A percentile compares a stretch with the other conserved stretches of the same genome.
Evolutionary conservation across 1,140 invertebrate species (phyloP).

Genomic region (Kradibia gibbosae): DNA sequence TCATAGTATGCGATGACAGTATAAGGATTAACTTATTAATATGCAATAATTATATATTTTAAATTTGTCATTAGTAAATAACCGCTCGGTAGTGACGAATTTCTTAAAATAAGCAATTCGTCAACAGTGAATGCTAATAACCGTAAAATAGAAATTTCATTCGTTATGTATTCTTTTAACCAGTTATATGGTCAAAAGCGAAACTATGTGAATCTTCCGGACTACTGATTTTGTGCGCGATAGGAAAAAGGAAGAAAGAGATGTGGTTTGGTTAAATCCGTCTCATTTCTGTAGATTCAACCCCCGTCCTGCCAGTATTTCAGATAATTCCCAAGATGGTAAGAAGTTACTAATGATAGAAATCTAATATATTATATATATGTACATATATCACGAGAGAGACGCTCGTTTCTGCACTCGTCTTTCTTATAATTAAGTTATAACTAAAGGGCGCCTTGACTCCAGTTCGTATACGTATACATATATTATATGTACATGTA

Average conservation of each 20-base stretch:
- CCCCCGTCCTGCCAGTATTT: background rate
- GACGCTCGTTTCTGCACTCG: constrained; percentile 55
- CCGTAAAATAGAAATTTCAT: background rate
- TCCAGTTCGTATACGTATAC: no score
- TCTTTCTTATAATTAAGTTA: constrained; percentile 73
- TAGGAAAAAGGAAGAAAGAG: background rate
- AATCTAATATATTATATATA: constrained; percentile 69
- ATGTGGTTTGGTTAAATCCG: background rate
- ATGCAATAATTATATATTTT: no score
- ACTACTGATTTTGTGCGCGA: background rate
- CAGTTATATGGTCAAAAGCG: background rate
- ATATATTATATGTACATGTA: no score
- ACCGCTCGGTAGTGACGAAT: no score
- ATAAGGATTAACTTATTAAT: no score
- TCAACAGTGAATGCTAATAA: no score
- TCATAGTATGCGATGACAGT: background rate
- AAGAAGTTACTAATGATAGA: constrained; percentile 67
- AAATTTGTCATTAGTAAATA: no score
- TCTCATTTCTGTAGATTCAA: no score
- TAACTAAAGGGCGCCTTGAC: constrained; percentile 62
- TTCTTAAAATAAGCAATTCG: no score
- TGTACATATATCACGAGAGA: background rate
- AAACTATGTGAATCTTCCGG: background rate
- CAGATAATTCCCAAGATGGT: constrained; percentile 59
- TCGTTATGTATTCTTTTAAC: background rate